Conservation (phyloP, 2,113 vertebrate species). For the Panthera leo region DNA sequence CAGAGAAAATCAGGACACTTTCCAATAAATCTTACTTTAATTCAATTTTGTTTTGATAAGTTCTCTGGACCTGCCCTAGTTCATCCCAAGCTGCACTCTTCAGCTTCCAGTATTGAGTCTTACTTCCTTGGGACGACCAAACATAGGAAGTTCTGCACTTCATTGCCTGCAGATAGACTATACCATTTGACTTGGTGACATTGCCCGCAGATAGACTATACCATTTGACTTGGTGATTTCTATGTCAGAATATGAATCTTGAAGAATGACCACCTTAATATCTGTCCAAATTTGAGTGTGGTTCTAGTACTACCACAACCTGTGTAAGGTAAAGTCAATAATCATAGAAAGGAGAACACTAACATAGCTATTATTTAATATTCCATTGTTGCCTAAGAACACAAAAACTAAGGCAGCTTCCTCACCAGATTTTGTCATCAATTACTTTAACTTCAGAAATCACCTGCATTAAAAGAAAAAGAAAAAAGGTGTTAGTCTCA, state of each 20-base stretch:
- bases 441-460: neutral
- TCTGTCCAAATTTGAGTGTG: neutral
- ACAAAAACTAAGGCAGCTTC: neutral
- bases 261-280: neutral
- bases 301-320: neutral
- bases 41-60: neutral
- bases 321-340: neutral
- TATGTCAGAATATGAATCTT: neutral
- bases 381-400: neutral
- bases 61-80: neutral
- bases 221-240: neutral
- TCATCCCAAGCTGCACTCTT: neutral
- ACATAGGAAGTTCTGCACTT: neutral
- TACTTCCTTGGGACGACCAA: neutral
- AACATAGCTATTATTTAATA: neutral
- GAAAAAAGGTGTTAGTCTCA: neutral
- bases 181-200: neutral
- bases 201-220: too few relatives aligned
- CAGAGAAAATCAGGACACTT: neutral
- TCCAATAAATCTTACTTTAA: neutral
- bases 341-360: neutral
- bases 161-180: too few relatives aligned
- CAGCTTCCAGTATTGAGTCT: neutral
- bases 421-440: neutral
- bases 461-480: neutral